phyloP scores from a whole-genome alignment of 2,797 vertebrate genomes.

The Petrocephalus schoutedeni region DNA sequence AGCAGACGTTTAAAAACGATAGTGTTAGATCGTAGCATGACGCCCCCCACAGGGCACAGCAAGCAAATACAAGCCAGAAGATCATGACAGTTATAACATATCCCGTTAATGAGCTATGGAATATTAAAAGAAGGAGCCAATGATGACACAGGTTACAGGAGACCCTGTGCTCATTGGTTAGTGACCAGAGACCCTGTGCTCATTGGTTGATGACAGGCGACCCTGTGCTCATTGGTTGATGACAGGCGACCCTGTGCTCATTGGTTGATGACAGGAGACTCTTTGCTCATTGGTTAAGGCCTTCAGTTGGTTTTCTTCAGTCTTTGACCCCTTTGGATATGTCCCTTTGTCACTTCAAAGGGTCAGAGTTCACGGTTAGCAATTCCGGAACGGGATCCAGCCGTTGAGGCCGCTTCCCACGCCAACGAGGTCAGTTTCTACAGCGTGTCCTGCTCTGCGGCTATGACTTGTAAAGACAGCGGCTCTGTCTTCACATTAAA shows the following conservation, averaged over 20 bases:
- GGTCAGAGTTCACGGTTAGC: not conserved
- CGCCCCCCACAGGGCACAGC: not conserved
- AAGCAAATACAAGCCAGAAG: not conserved
- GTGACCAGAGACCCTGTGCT: not conserved
- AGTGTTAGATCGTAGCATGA: not conserved
- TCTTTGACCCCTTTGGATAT: not conserved
- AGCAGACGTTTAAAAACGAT: not conserved
- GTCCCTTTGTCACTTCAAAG: not conserved
- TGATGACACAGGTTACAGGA: not conserved
- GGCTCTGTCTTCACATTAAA: conserved; percentile 31
- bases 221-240: not conserved
- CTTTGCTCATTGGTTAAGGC: not conserved
- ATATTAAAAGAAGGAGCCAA: not conserved
- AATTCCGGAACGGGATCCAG: not conserved
- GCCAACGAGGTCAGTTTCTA: not conserved
- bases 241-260: not conserved
- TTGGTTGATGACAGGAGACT: not conserved
- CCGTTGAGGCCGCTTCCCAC: not conserved
- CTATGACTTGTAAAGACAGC: conserved; percentile 19
- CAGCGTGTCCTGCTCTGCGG: not conserved
- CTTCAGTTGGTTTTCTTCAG: not conserved
- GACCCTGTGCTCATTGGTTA: not conserved
- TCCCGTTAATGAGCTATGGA: not conserved
- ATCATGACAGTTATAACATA: not conserved
- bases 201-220: not conserved